Conservation (phyloP, 1,140 invertebrate species). For the Bursaphelenchus mucronatus region DNA sequence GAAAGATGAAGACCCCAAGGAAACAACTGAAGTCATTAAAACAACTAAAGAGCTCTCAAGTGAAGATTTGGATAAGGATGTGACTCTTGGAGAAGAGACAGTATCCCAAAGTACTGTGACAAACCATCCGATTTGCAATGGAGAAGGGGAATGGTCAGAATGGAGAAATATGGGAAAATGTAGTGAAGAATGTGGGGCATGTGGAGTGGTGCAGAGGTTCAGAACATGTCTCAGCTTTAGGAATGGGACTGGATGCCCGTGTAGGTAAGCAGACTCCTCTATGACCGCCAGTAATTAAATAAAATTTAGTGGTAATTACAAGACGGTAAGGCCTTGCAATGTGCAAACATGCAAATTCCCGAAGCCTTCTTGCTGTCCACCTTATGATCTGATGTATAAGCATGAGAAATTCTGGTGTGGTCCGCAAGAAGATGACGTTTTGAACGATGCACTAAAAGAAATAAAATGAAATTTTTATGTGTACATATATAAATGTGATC, state of each 20-base stretch:
- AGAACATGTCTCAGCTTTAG: conserved; percentile 44
- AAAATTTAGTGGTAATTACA: conserved; percentile 48
- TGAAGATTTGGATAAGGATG: conserved; percentile 3
- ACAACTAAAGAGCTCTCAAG: background rate
- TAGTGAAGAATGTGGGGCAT: conserved; percentile 42
- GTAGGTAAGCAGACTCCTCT: conserved; percentile 25
- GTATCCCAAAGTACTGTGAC: background rate
- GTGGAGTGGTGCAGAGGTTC: conserved; percentile 36
- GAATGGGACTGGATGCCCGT: conserved; percentile 39
- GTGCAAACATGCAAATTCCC: conserved; percentile 44
- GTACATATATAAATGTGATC: too few species aligned
- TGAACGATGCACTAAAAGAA: background rate
- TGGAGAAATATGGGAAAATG: conserved; percentile 28
- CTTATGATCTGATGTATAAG: conserved; percentile 43
- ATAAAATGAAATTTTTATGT: background rate
- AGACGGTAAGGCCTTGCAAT: conserved; percentile 41
- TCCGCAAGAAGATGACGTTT: conserved; percentile 22
- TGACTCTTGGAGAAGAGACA: conserved; percentile 6
- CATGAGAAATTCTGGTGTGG: conserved; percentile 43
- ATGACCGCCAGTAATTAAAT: conserved; percentile 9
- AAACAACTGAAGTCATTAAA: conserved; percentile 8
- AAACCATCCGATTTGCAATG: background rate
- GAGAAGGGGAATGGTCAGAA: conserved; percentile 34
- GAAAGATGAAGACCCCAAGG: background rate
- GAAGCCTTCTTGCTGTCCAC: conserved; percentile 41